Evolutionary conservation across 2,113 vertebrate species (phyloP), one percentile per base, ranked within the genome.

Genomic region (Scytalopus superciliaris): DNA sequence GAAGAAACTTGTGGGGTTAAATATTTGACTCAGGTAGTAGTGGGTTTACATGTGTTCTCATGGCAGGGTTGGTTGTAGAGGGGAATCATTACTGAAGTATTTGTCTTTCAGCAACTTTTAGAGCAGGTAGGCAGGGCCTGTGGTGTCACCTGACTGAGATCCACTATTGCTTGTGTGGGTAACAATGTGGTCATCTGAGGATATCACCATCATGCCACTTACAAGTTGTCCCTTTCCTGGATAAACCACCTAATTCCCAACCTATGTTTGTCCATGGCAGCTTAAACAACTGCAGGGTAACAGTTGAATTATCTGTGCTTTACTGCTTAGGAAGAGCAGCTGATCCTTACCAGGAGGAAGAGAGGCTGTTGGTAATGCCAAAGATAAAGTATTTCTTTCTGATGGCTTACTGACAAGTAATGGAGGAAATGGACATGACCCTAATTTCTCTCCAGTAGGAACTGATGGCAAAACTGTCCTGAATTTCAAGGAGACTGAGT

Each of bases 31-130:
- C 23, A 33, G 49, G 30, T 68, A 33, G 18, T 0, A 0, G 37
- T 52, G 37, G 47, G 9, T 40, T 68, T 50, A 9, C 30, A 10
- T 0, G 0, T 78, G 0, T 78, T 79, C n/a, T 30, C 47, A 19
- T 28, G 47, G 18, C 25, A 52, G 52, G 11, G 5, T 31, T 60
- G 35, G 10, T 56, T 57, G 33, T 10, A 3, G 8, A 24, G 18
- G 3, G 24, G 24, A 6, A 45, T 68, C 14, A 2, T 75, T 47
- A 19, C 30, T 37, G 55, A 84, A 25, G 10, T 50, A 24, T 11
- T 86, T 47, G 15, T 40, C 47, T 50, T 55, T 31, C 28, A 55
- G 66, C 28, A 40, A 17, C 47, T 44, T 86, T 14, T 30, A 40
- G 30, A 74, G 31, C 19, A 7, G 50, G 40, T 52, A 62, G 40